Percentiles rank a stretch among this genome's conserved stretches.
These are phyloP conservation scores for Bettongia penicillata DNA, from an alignment of 2,113 vertebrate genomes.

Conservation along the genomic window DNA sequence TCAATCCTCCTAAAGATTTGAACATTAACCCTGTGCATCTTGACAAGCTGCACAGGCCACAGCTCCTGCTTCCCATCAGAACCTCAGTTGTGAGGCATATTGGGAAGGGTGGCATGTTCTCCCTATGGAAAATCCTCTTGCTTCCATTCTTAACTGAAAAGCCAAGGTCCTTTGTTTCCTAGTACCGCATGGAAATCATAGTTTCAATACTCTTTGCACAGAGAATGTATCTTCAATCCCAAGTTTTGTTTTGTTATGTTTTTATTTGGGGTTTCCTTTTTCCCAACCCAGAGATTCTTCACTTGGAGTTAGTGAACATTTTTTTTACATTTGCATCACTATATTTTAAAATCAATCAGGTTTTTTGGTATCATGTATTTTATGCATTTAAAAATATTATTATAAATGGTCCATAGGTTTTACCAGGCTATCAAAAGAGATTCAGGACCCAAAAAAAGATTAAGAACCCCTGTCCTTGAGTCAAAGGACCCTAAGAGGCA, in stretches of 20 bases:
- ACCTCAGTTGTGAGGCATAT: neutral
- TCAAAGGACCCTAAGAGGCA: neutral
- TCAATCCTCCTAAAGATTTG: neutral
- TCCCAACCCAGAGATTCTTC: neutral
- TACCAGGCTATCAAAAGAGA: neutral
- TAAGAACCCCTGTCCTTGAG: neutral
- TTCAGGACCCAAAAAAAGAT: neutral
- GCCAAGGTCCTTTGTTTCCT: conserved; percentile 16
- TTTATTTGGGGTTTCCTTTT: neutral
- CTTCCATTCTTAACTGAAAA: neutral
- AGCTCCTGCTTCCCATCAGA: neutral
- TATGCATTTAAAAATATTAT: neutral
- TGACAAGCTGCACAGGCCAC: neutral
- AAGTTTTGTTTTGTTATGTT: neutral
- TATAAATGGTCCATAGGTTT: neutral
- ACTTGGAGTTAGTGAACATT: neutral
- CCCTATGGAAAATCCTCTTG: neutral
- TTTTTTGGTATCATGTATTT: neutral
- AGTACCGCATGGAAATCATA: neutral
- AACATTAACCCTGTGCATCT: neutral
- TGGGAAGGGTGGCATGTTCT: neutral
- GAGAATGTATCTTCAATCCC: neutral
- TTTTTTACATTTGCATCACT: neutral
- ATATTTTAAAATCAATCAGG: neutral
- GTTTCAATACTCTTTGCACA: neutral